Evolutionary conservation across 2,113 vertebrate genomes (phyloP).

Genomic region (Furnarius figulus): DNA sequence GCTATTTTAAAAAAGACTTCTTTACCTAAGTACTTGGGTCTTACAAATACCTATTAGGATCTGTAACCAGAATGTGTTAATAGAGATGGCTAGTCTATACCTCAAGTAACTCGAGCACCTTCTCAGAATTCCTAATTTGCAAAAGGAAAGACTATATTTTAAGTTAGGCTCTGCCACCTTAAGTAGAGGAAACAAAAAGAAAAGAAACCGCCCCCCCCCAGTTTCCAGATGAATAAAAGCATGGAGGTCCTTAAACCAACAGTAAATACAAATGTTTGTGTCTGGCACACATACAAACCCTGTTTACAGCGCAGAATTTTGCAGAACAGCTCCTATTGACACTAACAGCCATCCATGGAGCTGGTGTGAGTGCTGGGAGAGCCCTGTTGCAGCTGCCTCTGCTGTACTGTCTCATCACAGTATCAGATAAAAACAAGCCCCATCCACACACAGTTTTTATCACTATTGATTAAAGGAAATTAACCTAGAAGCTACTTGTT

Average conservation of each 20-base stretch:
- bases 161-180: not conserved
- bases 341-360: not conserved
- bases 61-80: not conserved
- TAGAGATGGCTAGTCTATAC: not conserved
- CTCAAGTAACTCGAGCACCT: not conserved
- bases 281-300: not conserved
- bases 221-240: not conserved
- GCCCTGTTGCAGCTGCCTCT: not conserved
- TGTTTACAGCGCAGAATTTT: not conserved
- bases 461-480: not conserved
- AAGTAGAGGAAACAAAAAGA: not conserved
- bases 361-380: not conserved
- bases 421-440: not conserved
- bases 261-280: not conserved
- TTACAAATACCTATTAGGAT: conserved; percentile 16
- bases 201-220: accelerated
- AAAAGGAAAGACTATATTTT: not conserved
- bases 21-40: conserved; percentile 4
- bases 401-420: not conserved
- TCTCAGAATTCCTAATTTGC: not conserved
- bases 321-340: not conserved
- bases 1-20: conserved; percentile 8
- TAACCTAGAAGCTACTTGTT: not conserved
- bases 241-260: not conserved
- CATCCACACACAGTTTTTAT: not conserved